Evolutionary conservation across 2,113 vertebrate genomes (phyloP).

Genomic region (Clupea harengus): DNA sequence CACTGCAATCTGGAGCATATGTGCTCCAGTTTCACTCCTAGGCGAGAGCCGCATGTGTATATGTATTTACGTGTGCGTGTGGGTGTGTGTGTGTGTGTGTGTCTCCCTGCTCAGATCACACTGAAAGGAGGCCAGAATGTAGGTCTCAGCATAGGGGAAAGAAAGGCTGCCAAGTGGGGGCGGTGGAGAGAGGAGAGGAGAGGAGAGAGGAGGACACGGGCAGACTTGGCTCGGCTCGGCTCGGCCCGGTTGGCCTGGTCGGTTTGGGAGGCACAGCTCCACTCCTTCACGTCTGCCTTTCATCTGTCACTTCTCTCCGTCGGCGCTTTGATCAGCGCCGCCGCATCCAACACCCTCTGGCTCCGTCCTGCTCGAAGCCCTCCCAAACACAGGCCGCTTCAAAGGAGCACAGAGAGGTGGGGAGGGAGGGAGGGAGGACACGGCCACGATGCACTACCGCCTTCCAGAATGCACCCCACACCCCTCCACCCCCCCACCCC

Average conservation of each 20-base stretch:
- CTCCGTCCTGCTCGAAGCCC: conserved; percentile 25
- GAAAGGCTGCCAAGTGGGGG: background rate
- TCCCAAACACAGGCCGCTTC: conserved; percentile 12
- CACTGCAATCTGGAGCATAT: conserved; percentile 14
- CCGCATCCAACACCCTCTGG: conserved; percentile 34
- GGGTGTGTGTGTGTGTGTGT: background rate
- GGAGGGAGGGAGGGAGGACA: background rate
- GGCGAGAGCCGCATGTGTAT: background rate
- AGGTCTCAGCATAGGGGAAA: background rate
- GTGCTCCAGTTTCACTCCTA: background rate
- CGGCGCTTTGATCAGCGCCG: conserved; percentile 33
- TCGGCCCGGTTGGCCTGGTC: background rate
- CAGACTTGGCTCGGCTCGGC: background rate
- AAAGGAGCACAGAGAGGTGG: background rate
- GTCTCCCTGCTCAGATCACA: conserved; percentile 8
- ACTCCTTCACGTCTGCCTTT: conserved; percentile 22
- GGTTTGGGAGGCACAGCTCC: background rate
- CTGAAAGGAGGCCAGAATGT: conserved; percentile 29
- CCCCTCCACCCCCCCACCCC: background rate
- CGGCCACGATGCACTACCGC: background rate
- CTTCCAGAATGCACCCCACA: conserved; percentile 2
- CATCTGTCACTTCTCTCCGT: conserved; percentile 35
- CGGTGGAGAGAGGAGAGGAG: background rate
- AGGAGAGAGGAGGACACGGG: background rate
- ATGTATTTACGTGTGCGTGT: background rate